A percentile compares a stretch with the other conserved stretches of the same genome.
These are phyloP conservation scores for Drosophila austrosaltans DNA, from an alignment of 2,888 invertebrate species.

Conservation along the genomic window DNA sequence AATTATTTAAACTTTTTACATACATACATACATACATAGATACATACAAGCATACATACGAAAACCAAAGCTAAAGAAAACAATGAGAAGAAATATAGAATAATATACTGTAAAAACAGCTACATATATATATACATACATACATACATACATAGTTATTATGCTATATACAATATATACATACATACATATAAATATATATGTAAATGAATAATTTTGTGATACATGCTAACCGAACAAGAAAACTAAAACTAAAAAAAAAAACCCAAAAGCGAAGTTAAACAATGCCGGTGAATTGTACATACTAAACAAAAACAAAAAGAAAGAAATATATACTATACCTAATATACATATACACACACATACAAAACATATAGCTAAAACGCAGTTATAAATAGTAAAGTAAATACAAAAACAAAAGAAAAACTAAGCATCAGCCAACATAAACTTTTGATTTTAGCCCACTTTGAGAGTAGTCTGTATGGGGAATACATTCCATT, in stretches of 20 bases:
- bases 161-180: constrained; percentile 19
- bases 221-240: constrained; percentile 64
- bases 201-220: constrained; percentile 70
- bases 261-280: constrained; percentile 22
- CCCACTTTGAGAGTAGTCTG: background rate
- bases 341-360: constrained; percentile 13
- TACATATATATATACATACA: background rate
- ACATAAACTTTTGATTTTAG: background rate
- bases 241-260: constrained; percentile 18
- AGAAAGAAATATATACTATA: constrained; percentile 13
- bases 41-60: constrained; percentile 28
- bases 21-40: constrained; percentile 38
- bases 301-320: constrained; percentile 41
- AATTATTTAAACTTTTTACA: constrained; percentile 70
- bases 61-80: constrained; percentile 14
- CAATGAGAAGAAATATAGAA: background rate
- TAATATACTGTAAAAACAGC: constrained; percentile 1
- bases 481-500: background rate
- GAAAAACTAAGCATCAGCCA: background rate
- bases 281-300: constrained; percentile 68
- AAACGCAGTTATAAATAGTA: constrained; percentile 1
- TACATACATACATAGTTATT: constrained; percentile 4
- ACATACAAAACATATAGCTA: constrained; percentile 4
- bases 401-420: constrained; percentile 18
- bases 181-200: constrained; percentile 23